Base-by-base conservation (phyloP, 2,113 vertebrate genomes). In the Bubo blakistoni region DNA sequence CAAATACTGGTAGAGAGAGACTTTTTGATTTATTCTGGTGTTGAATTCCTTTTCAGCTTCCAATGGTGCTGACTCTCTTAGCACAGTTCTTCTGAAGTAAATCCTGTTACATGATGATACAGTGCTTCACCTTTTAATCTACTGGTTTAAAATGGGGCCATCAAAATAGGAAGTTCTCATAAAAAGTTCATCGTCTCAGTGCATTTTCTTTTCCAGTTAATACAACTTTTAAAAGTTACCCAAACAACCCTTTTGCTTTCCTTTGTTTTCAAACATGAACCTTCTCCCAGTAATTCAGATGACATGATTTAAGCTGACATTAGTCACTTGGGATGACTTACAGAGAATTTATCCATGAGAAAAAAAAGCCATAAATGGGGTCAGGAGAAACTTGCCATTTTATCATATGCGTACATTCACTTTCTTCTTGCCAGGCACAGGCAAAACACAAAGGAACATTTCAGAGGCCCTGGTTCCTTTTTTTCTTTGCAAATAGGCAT, bases 261-360 rank as follows among this genome's bases (percentile, higher is more conserved):
- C n/a, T 89, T 92, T 94, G 58, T 94, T 95, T 95, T 91, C 55
- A 76, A 66, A 72, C 40, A 30, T 42, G 61, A 94, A 82, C 49
- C 66, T 92, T 88, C 91, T 96, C 87, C 74, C 46, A 79, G 66
- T 76, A 86, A 81, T 81, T 88, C 62, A 88, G 91, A 95, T 77
- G 71, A 95, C 81, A 92, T 90, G 87, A 96, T 94, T 93, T 95
- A 93, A 91, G 32, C 27, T 91, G 84, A 77, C 67, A 62, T 96
- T 91, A 94, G 81, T 95, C 78, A 82, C 78, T 94, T 62, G 89
- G 49, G 86, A 92, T 87, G 88, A 87, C 27, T 92, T 94, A 87
- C 46, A 36, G 73, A 80, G 81, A 96, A 77, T 91, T 92, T 90
- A 81, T 81, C 86, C 84, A 57, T 70, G 9, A 52, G 89, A 92